Evolutionary conservation across 2,888 invertebrate genomes (phyloP).

Genomic region (Apoda limacodes): DNA sequence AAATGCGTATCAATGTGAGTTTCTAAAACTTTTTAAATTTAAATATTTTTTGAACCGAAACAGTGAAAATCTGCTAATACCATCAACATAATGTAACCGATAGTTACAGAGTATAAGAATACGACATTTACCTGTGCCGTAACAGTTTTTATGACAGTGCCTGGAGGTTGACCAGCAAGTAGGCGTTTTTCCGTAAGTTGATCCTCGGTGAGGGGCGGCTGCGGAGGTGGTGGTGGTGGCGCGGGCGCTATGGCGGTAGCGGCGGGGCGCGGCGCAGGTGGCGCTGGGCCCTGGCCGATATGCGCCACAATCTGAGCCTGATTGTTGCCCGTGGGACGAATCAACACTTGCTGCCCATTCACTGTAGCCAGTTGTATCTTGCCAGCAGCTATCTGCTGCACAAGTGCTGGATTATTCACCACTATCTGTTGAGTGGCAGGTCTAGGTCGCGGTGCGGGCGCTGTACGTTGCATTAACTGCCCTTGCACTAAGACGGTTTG

Average conservation of each 20-base stretch:
- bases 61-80: too few species aligned
- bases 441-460: constrained; percentile 25
- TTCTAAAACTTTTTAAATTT: too few species aligned
- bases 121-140: constrained; percentile 76
- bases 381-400: constrained; percentile 84
- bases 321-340: constrained; percentile 82
- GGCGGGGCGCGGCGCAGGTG: constrained; percentile 21
- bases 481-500: constrained; percentile 45
- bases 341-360: constrained; percentile 87
- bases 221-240: constrained; percentile 22
- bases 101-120: too few species aligned
- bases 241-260: constrained; percentile 15
- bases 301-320: constrained; percentile 84
- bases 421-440: constrained; percentile 75
- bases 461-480: constrained; percentile 30
- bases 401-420: constrained; percentile 80
- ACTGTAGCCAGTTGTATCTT: constrained; percentile 87
- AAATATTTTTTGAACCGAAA: too few species aligned
- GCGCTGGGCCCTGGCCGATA: constrained; percentile 69
- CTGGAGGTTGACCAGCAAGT: constrained; percentile 83
- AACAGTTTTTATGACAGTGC: constrained; percentile 88
- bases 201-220: constrained; percentile 50
- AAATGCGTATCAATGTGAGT: too few species aligned
- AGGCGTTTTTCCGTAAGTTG: constrained; percentile 77
- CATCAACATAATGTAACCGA: too few species aligned